Conservation (phyloP, 2,888 invertebrate species). For the Brachylomia viminalis region DNA sequence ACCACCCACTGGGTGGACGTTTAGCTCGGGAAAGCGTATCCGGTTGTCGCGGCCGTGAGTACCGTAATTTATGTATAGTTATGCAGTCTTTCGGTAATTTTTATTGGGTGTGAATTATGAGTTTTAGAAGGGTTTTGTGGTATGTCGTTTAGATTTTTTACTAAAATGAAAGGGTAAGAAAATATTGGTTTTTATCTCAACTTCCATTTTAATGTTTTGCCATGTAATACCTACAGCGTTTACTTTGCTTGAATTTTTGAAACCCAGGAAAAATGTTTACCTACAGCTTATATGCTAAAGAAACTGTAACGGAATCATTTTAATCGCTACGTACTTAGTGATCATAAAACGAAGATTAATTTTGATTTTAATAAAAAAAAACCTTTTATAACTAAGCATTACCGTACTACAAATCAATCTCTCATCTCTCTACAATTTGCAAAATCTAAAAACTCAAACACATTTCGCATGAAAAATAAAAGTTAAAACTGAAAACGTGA, state of each 20-base stretch:
- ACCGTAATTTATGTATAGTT: constrained; percentile 66
- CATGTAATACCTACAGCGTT: background rate
- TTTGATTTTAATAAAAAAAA: no score
- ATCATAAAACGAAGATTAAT: background rate
- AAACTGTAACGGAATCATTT: background rate
- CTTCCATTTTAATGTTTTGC: background rate
- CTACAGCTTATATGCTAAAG: background rate
- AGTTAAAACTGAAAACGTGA: constrained; percentile 76
- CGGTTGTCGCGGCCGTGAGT: constrained; percentile 73
- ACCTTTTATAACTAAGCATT: background rate
- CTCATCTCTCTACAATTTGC: background rate
- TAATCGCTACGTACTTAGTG: background rate
- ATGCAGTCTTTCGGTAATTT: constrained; percentile 59
- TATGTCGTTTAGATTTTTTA: background rate
- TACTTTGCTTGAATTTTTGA: background rate
- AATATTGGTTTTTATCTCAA: background rate
- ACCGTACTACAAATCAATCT: background rate
- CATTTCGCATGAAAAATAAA: constrained; percentile 67
- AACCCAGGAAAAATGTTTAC: background rate
- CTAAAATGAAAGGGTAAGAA: background rate
- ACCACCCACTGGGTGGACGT: constrained; percentile 63
- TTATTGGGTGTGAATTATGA: constrained; percentile 37
- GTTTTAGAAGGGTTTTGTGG: background rate
- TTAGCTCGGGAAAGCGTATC: constrained; percentile 75
- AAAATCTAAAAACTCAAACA: constrained; percentile 10